Conservation (phyloP, 92 coral and sea anemone species). For the Desmophyllum pertusum region DNA sequence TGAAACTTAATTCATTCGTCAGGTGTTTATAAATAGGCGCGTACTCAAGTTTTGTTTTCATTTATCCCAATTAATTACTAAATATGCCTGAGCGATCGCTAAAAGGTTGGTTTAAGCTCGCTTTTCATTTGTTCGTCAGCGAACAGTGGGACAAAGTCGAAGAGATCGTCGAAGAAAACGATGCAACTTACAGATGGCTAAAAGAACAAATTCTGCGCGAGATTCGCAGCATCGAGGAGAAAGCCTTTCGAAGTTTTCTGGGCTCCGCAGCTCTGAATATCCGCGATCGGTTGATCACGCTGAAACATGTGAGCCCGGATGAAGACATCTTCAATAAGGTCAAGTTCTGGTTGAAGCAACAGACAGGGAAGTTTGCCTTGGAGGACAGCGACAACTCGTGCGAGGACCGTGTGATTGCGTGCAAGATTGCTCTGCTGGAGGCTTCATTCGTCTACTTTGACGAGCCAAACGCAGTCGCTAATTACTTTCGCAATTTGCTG, state of each 20-base stretch:
- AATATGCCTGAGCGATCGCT: conserved; percentile 69
- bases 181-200: conserved; percentile 85
- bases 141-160: conserved; percentile 77
- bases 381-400: conserved; percentile 43
- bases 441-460: conserved; percentile 67
- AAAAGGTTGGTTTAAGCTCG: conserved; percentile 79
- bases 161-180: conserved; percentile 74
- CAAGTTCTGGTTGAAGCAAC: conserved; percentile 60
- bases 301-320: conserved; percentile 59
- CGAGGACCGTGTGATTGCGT: conserved; percentile 53
- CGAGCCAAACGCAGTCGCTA: conserved; percentile 52
- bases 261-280: conserved; percentile 69
- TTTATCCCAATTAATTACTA: not conserved
- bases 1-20: not conserved
- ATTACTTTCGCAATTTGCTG: conserved; percentile 41
- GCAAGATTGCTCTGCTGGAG: conserved; percentile 75
- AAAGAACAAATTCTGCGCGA: conserved; percentile 69
- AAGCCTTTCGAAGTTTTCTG: conserved; percentile 57
- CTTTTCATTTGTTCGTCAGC: conserved; percentile 82
- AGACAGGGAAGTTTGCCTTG: conserved; percentile 50
- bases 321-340: conserved; percentile 53
- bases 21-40: not conserved
- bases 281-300: conserved; percentile 61
- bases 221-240: conserved; percentile 53
- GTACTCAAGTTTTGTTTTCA: not conserved